phyloP scores from a whole-genome alignment of 2,113 vertebrate species.

The Turnix velox region DNA sequence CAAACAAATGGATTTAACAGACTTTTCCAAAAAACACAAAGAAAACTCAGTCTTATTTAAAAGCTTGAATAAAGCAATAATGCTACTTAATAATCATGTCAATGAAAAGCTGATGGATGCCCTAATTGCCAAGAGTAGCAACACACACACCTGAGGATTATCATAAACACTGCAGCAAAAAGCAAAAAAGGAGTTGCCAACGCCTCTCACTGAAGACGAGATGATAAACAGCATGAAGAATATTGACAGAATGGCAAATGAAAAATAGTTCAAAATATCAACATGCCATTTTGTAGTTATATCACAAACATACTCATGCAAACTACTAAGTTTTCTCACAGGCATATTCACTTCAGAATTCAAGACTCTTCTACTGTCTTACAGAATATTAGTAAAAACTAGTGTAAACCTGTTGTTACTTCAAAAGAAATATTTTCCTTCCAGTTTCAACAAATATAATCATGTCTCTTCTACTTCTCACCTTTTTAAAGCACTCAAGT shows the following conservation, averaged over 20 bases:
- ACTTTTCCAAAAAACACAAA: constrained; percentile 29
- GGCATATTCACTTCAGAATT: not conserved
- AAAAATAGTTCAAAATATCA: not conserved
- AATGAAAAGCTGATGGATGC: constrained; percentile 17
- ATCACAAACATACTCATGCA: not conserved
- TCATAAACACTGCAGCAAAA: not conserved
- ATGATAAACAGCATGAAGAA: not conserved
- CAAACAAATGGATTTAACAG: constrained; percentile 63
- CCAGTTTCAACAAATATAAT: constrained; percentile 3
- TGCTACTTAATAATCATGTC: not conserved
- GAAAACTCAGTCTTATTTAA: constrained; percentile 59
- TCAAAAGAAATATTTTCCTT: constrained; percentile 20
- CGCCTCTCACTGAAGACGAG: not conserved
- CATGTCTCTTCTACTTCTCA: not conserved
- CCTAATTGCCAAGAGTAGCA: constrained; percentile 4
- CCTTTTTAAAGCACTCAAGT: constrained; percentile 6
- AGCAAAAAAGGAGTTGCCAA: not conserved
- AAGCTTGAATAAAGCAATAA: constrained; percentile 19
- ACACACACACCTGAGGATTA: not conserved
- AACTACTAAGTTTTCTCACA: not conserved
- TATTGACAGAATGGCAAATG: not conserved
- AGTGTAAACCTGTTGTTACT: not conserved
- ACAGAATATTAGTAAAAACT: not conserved
- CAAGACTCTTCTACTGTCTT: not conserved
- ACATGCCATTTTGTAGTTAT: not conserved